Evolutionary conservation across 1,140 invertebrate genomes (phyloP), one percentile per base, ranked within the genome.

Genomic region (Calycopis cecrops): DNA sequence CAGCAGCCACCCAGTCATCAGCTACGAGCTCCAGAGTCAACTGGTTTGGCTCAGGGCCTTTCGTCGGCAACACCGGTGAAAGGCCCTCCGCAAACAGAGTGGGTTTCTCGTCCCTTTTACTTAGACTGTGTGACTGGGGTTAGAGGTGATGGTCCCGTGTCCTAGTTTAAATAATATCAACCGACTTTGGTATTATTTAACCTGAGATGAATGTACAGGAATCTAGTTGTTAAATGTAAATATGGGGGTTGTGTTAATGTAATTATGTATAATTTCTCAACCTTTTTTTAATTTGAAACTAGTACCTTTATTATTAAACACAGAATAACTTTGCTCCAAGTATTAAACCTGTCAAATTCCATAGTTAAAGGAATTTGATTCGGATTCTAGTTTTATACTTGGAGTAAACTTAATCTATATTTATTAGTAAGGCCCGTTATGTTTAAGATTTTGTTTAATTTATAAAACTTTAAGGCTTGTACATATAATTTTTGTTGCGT

Each of bases 31-130:
- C 77, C 44, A 76, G 84, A 62, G 80, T 79, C 65, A 85, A 82
- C 57, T 87, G 85, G 76, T 86, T 88, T 60, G 85, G 85, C 62
- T 88, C 87, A 37, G 87, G 87, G 28, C 87, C 87, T 7, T 87
- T 88, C 62, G 72, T 85, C 35, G 87, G 87, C 21, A 88, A 88
- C 52, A 79, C 87, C 47, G 79, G 78, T 50, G 85, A 87, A 52
- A 70, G 65, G 57, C 73, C 78, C 42, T 35, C 67, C 9, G 61
- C 71, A 16, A 85, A 83, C 64, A 76, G 82, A 85, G 81, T 85
- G 74, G 83, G 82, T 87, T 85, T 85, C 61, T 56, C 77, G 60
- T 79, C 81, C 62, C 70, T 86, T 69, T 73, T 86, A 70, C 73
- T 86, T 62, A 86, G 65, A 65, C 63, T 84, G 57, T 84, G 83